These are phyloP conservation scores for Diarsia dahlii DNA, from an alignment of 2,888 invertebrate genomes.

Conservation along the genomic window DNA sequence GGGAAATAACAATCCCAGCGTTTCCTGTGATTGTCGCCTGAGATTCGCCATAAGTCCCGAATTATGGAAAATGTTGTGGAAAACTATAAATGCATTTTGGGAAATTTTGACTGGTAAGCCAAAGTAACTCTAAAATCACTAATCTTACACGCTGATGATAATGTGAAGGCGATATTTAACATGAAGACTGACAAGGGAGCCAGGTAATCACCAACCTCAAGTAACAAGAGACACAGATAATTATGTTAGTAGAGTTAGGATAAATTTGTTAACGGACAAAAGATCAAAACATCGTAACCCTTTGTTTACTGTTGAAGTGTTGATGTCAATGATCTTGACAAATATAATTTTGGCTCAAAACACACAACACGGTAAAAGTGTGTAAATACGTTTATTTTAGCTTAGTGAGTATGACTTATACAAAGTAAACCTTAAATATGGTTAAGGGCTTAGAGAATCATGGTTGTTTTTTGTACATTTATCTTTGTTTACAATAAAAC, in stretches of 20 bases:
- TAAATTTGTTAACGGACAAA: neutral
- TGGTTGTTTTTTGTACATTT: neutral
- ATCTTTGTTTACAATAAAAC: neutral
- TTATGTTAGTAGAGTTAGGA: no score
- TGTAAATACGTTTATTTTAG: conserved; percentile 32
- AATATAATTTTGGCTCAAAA: conserved; percentile 33
- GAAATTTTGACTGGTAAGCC: neutral
- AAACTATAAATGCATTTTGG: neutral
- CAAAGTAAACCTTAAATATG: neutral
- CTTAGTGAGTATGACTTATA: neutral
- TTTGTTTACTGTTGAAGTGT: conserved; percentile 24
- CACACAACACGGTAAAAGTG: conserved; percentile 15
- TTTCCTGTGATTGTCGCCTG: no score
- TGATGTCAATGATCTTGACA: conserved; percentile 41
- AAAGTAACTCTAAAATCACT: no score
- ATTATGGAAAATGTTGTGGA: no score
- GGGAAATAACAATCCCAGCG: no score
- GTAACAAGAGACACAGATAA: no score
- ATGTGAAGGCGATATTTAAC: no score
- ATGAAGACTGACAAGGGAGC: no score
- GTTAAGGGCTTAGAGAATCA: neutral
- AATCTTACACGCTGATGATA: no score
- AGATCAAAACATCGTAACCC: neutral
- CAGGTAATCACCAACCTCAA: no score
- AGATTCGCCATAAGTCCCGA: no score